phyloP scores from a whole-genome alignment of 2,888 invertebrate species.

The Eupithecia dodoneata region DNA sequence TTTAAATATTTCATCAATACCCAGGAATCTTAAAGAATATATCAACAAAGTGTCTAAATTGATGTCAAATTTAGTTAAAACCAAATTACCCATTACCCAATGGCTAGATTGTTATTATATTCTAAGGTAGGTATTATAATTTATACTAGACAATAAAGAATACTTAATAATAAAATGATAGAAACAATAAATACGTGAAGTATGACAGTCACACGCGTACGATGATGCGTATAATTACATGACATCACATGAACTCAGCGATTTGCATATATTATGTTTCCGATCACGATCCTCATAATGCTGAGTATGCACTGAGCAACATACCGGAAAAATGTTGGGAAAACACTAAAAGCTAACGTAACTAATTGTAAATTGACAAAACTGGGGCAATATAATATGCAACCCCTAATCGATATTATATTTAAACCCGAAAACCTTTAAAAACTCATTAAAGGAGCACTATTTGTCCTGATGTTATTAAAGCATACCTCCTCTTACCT shows the following conservation, averaged over 20 bases:
- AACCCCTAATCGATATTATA: not conserved
- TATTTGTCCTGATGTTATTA: no score
- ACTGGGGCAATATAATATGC: not conserved
- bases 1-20: not conserved
- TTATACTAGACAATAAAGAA: no score
- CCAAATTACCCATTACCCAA: no score
- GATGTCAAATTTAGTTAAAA: no score
- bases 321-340: not conserved
- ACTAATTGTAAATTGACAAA: not conserved
- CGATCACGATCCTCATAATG: constrained; percentile 31
- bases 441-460: no score
- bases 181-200: constrained; percentile 12
- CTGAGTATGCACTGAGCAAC: constrained; percentile 8
- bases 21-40: no score
- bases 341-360: not conserved
- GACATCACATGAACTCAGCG: constrained; percentile 46
- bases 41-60: no score
- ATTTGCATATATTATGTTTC: constrained; percentile 39
- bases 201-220: constrained; percentile 30
- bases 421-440: no score
- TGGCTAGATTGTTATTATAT: no score
- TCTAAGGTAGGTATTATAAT: no score
- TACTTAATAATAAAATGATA: not conserved
- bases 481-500: no score
- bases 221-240: constrained; percentile 41